phyloP scores from a whole-genome alignment of 2,888 invertebrate species.

The Odontothrips loti region DNA sequence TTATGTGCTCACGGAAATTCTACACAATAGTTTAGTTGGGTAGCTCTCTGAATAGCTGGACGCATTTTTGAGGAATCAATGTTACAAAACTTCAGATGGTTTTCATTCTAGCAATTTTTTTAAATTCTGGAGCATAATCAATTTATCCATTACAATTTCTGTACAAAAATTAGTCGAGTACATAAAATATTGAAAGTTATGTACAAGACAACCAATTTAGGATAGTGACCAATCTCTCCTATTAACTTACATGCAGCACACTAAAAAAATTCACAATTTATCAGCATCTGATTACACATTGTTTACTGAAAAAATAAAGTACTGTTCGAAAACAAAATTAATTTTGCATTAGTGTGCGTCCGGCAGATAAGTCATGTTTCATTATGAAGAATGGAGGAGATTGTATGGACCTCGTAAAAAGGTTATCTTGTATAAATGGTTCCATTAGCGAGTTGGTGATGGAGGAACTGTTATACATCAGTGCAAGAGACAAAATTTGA shows the following conservation, averaged over 20 bases:
- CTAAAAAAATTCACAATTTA: too few species aligned
- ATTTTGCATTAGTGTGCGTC: too few species aligned
- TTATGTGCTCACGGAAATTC: conserved; percentile 1
- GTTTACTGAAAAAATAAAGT: too few species aligned
- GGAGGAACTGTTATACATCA: not conserved
- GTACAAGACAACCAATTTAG: not conserved
- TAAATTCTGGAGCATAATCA: not conserved
- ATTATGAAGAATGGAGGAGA: not conserved
- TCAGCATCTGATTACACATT: too few species aligned
- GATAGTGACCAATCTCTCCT: not conserved
- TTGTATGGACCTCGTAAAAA: not conserved
- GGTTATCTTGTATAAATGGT: not conserved
- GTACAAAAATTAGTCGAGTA: not conserved
- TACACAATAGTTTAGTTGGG: not conserved
- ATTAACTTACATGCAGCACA: not conserved
- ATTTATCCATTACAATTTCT: not conserved
- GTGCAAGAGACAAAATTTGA: not conserved
- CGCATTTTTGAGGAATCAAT: conserved; percentile 18
- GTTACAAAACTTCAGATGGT: not conserved
- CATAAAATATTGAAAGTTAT: not conserved
- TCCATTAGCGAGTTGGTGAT: not conserved
- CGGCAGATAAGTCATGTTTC: too few species aligned
- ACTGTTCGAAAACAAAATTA: too few species aligned
- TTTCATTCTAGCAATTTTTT: not conserved
- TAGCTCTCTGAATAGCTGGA: not conserved